These are phyloP conservation scores for Rhinella marina DNA, from an alignment of 2,797 vertebrate genomes.

Conservation along the genomic window DNA sequence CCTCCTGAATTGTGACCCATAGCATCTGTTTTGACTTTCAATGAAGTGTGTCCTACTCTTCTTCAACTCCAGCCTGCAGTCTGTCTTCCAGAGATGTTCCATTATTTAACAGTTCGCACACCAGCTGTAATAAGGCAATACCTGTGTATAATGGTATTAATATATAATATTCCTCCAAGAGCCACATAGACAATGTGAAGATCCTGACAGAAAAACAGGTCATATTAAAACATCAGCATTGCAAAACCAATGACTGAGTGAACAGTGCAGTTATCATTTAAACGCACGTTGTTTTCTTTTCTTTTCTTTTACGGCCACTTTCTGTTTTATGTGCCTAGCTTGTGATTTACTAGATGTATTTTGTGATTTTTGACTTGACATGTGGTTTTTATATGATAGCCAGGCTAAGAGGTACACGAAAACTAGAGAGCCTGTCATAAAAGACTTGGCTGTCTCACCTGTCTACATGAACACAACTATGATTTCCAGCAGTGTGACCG, in stretches of 20 bases:
- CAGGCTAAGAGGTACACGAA: too few species aligned
- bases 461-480: too few species aligned
- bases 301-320: neutral
- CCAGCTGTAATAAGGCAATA: constrained; percentile 30
- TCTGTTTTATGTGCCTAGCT: neutral
- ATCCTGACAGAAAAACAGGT: neutral
- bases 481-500: too few species aligned
- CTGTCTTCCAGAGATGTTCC: constrained; percentile 31
- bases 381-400: too few species aligned
- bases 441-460: too few species aligned
- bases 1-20: constrained; percentile 18
- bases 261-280: too few species aligned
- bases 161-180: constrained; percentile 7
- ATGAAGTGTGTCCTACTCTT: constrained; percentile 9
- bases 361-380: too few species aligned
- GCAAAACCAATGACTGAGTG: neutral
- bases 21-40: constrained; percentile 43
- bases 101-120: constrained; percentile 32
- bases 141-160: constrained; percentile 27
- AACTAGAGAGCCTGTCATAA: too few species aligned
- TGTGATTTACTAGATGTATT: neutral
- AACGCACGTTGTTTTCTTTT: neutral
- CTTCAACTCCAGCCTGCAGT: constrained; percentile 22
- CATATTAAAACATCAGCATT: neutral
- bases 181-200: neutral